A percentile compares a stretch with the other conserved stretches of the same genome.
Conservation (phyloP, 2,888 invertebrate genomes). For the Ctena decussata region DNA sequence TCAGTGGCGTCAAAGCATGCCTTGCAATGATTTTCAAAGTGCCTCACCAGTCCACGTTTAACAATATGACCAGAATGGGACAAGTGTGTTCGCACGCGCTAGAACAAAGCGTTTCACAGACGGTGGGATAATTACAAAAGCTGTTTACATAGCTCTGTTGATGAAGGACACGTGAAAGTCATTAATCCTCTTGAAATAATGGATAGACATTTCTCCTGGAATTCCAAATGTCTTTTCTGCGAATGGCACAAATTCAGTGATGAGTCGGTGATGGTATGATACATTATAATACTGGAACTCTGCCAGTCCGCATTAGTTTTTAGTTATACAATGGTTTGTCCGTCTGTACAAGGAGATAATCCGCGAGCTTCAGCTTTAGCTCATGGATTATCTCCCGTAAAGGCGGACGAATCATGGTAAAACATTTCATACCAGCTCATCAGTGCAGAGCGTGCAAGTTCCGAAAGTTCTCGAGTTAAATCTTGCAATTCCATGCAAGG, state of each 20-base stretch:
- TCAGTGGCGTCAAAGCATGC: too few relatives aligned
- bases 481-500: too few relatives aligned
- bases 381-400: too few relatives aligned
- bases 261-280: background rate
- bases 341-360: too few relatives aligned
- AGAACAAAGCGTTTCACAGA: background rate
- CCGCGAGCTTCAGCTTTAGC: too few relatives aligned
- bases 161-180: conserved; percentile 7
- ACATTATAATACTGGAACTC: background rate
- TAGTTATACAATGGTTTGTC: too few relatives aligned
- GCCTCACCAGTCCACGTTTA: background rate
- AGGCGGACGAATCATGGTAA: too few relatives aligned
- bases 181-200: conserved; percentile 9
- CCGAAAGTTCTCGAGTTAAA: too few relatives aligned
- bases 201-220: conserved; percentile 7
- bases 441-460: too few relatives aligned
- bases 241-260: background rate
- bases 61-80: background rate
- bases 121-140: background rate
- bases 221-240: conserved; percentile 1
- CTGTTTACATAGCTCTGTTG: background rate
- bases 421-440: too few relatives aligned
- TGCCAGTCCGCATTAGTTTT: background rate
- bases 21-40: too few relatives aligned
- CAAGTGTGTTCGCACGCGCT: background rate